Conservation (phyloP, 2,113 vertebrate genomes). For the Anhinga anhinga region DNA sequence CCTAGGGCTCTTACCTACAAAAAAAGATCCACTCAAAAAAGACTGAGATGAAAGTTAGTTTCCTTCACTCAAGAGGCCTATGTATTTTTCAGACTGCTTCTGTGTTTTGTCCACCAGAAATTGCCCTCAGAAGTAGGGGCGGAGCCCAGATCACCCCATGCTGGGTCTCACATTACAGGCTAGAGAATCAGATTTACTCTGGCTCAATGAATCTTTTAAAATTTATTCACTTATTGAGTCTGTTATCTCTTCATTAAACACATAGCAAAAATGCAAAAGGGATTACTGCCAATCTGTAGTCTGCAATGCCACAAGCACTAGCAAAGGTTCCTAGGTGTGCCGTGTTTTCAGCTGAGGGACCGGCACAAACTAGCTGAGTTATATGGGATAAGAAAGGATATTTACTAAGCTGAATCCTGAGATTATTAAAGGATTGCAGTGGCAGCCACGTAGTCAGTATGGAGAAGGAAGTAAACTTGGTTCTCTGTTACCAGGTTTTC, state of each 20-base stretch:
- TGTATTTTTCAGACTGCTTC: background rate
- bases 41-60: background rate
- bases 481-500: background rate
- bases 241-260: background rate
- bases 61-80: background rate
- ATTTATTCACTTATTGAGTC: background rate
- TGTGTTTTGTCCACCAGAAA: background rate
- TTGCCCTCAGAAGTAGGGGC: accelerated
- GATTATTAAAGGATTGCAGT: background rate
- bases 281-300: background rate
- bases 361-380: background rate
- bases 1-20: background rate
- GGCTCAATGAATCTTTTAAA: background rate
- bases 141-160: background rate
- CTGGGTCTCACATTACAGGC: background rate
- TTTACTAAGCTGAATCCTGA: background rate
- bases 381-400: background rate
- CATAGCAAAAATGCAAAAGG: background rate
- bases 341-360: background rate
- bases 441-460: background rate
- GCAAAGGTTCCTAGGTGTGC: background rate
- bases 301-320: background rate
- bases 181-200: background rate
- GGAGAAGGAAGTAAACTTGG: background rate
- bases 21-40: background rate